Base-by-base conservation (phyloP, 2,113 vertebrate species). In the Leucosticte australis region DNA sequence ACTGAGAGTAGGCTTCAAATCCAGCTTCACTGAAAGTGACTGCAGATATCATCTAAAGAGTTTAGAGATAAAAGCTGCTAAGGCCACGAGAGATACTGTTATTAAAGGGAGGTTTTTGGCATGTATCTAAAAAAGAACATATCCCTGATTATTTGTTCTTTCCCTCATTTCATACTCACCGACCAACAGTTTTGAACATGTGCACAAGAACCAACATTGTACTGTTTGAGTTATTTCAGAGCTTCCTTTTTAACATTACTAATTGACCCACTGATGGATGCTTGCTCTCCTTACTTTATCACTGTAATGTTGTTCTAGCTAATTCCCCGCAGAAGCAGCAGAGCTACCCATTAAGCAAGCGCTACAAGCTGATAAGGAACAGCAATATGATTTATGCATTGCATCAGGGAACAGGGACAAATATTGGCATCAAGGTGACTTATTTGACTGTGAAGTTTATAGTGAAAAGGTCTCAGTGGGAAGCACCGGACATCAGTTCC, bases 251-350 rank as follows among this genome's bases (percentile, higher is more conserved):
- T 75, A 86, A 64, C 73, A 75, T 75, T 74, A 81, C 79, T 95
- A 94, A 97, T 90, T 94, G 92, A 92, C 88, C 76, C 79, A 37
- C 44, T 86, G 95, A 95, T 88, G 85, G 83, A 90, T 94, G 82
- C 83, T 90, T 83, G 31, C 68, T 93, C 63, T 80, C 79, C 79
- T 86, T 80, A 49, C 88, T 95, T 95, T 94, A 94, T 96, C 93
- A 83, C 56, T 63, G 76, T 63, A 90, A 59, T 90, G 60, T 92
- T 95, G 64, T 35, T 94, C 87, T 81, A 75, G 87, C 76, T 95
- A 93, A 96, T 95, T 96, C 95, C 93, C 93, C 86, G 90, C 90
- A 93, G 96, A 96, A 95, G 90, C 84, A 91, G 90, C 94, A 96
- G 83, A 93, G 80, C 64, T 97, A 63, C 90, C 94, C 92, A 75